Base-by-base conservation (phyloP, 2,797 vertebrate species). In the Furcifer pardalis region DNA sequence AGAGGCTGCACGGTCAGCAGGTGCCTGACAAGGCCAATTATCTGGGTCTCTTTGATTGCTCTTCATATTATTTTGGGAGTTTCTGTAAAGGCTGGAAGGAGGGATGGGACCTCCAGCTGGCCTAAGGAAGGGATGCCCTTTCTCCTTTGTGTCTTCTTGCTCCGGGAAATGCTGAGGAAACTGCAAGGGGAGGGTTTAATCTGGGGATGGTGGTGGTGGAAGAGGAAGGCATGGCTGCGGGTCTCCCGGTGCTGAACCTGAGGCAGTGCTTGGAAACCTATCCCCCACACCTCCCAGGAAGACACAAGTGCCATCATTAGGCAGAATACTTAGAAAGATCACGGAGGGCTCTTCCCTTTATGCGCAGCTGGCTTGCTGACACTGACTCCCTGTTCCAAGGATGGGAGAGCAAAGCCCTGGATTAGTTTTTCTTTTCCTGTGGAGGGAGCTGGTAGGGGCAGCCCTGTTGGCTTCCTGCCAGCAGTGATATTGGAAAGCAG, bases 381-480 rank as follows among this genome's bases (percentile, higher is more conserved):
- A 21, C 72, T 0, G 5, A 7, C 56, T 49, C 32, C 66, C 13
- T 27, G 25, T 27, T 32, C 44, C 32, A 79, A 65, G 60, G 44
- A 73, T 52, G 77, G 77, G 56, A 65, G 60, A 79, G 44, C 59
- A 79, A 63, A 79, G 68, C 59, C 15, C 40, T 49, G 60, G 60
- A 35, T 75, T 66, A 75, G 44, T 56, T n/a, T n/a, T n/a, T n/a
- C n/a, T n/a, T 66, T 35, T 30, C 59, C 35, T 44, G 62, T 80
- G 49, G 79, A 81, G 62, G 49, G 71, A 46, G 46, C n/a, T 52
- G 35, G 46, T 59, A 5, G 62, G 21, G 37, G 46, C 82, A 75
- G 62, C 63, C 72, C 32, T 37, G 42, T 71, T 82, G 73, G 79
- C 65, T 62, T n/a, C 37, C 68, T 77, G 56, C 79, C 74, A 77